phyloP scores from a whole-genome alignment of 2,888 invertebrate species.

The Tetranychus piercei region DNA sequence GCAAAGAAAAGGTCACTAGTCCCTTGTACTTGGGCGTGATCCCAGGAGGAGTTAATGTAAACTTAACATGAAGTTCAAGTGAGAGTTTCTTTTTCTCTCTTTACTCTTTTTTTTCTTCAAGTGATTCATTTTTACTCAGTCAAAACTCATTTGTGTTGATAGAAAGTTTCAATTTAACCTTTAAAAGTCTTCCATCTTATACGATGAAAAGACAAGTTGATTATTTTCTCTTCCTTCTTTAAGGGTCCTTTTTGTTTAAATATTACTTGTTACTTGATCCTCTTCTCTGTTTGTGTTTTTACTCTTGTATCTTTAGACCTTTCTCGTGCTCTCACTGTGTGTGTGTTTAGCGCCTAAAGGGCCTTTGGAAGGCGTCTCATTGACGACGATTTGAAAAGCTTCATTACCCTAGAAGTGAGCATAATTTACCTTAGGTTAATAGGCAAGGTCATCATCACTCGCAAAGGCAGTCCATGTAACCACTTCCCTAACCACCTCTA shows the following conservation, averaged over 20 bases:
- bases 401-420: background rate
- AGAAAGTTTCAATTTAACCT: background rate
- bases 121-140: background rate
- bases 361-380: background rate
- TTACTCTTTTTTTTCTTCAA: too few relatives aligned
- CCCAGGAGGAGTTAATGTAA: background rate
- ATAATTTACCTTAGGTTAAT: background rate
- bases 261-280: background rate
- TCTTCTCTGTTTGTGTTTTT: background rate
- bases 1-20: background rate
- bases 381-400: background rate
- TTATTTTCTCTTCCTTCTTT: background rate
- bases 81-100: background rate
- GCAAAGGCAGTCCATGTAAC: background rate
- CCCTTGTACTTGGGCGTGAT: background rate
- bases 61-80: background rate
- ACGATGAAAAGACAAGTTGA: background rate
- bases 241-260: background rate
- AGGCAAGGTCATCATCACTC: background rate
- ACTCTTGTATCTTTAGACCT: background rate
- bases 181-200: background rate
- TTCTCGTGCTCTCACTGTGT: too few relatives aligned
- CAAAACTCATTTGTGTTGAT: background rate
- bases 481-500: background rate
- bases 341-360: background rate